phyloP scores from a whole-genome alignment of 2,797 vertebrate genomes.

The Takifugu ocellatus region DNA sequence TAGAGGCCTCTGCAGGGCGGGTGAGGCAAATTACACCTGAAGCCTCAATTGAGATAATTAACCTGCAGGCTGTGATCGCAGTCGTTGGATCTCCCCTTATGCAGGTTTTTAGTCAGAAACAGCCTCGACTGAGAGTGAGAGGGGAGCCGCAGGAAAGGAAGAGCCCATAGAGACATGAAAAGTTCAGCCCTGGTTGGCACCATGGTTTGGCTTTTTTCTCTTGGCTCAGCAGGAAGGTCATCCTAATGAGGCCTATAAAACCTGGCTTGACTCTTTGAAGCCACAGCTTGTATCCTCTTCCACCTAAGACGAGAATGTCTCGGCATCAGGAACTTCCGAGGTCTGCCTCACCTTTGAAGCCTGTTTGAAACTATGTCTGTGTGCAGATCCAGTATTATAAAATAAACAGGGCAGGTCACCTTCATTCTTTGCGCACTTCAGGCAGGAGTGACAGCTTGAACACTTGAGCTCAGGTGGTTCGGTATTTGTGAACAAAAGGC shows the following conservation, averaged over 20 bases:
- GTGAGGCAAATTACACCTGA: conserved; percentile 2
- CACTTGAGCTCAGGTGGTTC: background rate
- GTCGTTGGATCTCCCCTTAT: too few species aligned
- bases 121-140: background rate
- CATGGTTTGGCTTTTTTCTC: conserved; percentile 25
- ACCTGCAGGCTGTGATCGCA: background rate
- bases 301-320: background rate
- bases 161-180: background rate
- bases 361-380: background rate
- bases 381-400: background rate
- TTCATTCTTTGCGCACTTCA: background rate
- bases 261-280: conserved; percentile 54
- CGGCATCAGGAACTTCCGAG: background rate
- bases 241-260: conserved; percentile 59
- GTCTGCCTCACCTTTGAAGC: conserved; percentile 1
- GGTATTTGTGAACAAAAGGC: background rate
- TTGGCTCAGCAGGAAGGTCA: conserved; percentile 43
- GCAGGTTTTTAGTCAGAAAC: too few species aligned
- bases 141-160: background rate
- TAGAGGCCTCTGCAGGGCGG: background rate
- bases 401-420: too few species aligned
- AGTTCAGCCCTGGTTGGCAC: background rate
- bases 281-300: conserved; percentile 10
- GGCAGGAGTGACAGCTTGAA: background rate
- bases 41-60: background rate